Evolutionary conservation across 2,888 invertebrate genomes (phyloP), one percentile per base, ranked within the genome.

Genomic region (Leucania comma): DNA sequence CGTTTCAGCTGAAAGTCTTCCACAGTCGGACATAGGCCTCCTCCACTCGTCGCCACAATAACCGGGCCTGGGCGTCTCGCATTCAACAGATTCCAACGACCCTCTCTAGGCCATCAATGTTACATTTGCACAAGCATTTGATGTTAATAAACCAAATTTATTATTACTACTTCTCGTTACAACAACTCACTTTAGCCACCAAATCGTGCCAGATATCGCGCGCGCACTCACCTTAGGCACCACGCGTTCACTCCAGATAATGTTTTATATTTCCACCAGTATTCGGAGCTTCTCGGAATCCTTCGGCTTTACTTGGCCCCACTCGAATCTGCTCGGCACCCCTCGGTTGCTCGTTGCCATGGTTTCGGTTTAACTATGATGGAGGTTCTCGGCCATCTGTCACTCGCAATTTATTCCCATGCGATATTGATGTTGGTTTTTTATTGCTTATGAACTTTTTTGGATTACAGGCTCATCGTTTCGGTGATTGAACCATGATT

Each of bases 391-490:
- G 51, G 32, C 68, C 71, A 75, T 67, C 85, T 87, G 88, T 83
- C 85, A 83, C 72, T 83, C 72, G 82, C 85, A 83, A 85, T 86
- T 89, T 86, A 88, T 88, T 86, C 86, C 78, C 82, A 86, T 82
- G 78, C 22, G 60, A 58, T 81, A 80, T 72, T 71, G 59, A 71
- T 68, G 63, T 61, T 57, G 42, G 46, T 61, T 68, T 70, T 51
- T 68, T 60, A 72, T 66, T 70, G 60, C 56, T 26, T 65, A 75
- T 65, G 48, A 48, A 51, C 48, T 61, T 78, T 77, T n/a, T 35
- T 35, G 50, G 10, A 14, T 35, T 64, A 10, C 17, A 57, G 9
- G 48, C 17, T 54, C 17, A 32, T 53, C 3, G 26, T 51, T 38
- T 42, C 20, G 20, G 14, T 22, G 46, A 51, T 65, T 14, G 24